Evolutionary conservation across 2,797 vertebrate species (phyloP).

Genomic region (Spinibarbus caldwelli): DNA sequence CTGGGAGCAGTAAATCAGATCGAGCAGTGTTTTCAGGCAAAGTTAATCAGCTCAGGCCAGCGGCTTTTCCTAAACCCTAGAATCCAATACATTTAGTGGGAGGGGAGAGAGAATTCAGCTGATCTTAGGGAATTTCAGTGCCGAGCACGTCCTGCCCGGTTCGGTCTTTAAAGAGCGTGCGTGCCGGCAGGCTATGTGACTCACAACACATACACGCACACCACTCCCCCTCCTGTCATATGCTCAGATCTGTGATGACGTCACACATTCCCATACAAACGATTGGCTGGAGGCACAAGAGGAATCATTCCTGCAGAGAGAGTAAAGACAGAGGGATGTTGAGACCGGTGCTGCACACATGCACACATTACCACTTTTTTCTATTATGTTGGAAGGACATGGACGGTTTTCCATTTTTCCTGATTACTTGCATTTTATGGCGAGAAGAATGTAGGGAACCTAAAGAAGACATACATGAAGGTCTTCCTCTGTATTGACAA

Average conservation of each 20-base stretch:
- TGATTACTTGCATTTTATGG: conserved; percentile 30
- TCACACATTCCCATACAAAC: conserved; percentile 76
- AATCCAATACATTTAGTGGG: conserved; percentile 11
- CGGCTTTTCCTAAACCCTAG: conserved; percentile 23
- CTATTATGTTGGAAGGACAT: conserved; percentile 4
- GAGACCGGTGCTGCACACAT: conserved; percentile 69
- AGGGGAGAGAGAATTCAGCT: conserved; percentile 32
- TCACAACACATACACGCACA: conserved; percentile 38
- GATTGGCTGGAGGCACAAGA: conserved; percentile 77
- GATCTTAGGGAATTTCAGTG: conserved; percentile 32
- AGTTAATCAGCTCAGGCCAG: conserved; percentile 46
- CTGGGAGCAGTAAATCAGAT: conserved; percentile 25
- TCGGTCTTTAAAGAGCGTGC: conserved; percentile 11
- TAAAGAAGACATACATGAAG: conserved; percentile 23
- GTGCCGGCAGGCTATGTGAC: conserved; percentile 14
- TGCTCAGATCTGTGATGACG: conserved; percentile 79
- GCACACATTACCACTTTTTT: conserved; percentile 28
- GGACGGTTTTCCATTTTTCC: neutral
- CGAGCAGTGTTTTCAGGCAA: conserved; percentile 28
- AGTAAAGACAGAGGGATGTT: conserved; percentile 55
- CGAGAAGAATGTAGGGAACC: conserved; percentile 51
- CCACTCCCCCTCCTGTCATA: conserved; percentile 62
- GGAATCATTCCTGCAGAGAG: conserved; percentile 73
- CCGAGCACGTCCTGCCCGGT: conserved; percentile 17
- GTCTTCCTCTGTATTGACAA: neutral